These are phyloP conservation scores for Micrasema minimum DNA, from an alignment of 1,140 invertebrate species.

Conservation along the genomic window DNA sequence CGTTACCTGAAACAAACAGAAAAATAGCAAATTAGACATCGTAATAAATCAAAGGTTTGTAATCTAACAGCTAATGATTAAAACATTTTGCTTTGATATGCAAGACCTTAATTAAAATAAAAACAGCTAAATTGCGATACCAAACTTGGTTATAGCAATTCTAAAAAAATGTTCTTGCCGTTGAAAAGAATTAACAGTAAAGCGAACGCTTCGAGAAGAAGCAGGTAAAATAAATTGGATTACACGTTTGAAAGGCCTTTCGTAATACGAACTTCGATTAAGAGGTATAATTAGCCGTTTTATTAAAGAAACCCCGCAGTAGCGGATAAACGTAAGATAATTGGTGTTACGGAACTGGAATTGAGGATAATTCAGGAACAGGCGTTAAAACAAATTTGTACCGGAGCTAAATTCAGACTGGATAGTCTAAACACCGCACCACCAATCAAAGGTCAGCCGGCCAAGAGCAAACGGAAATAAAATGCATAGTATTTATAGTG, in stretches of 20 bases:
- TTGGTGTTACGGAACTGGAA: too few species aligned
- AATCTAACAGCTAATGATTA: background rate
- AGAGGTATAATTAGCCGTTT: slow-evolving; percentile 22
- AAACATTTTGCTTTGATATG: background rate
- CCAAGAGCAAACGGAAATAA: background rate
- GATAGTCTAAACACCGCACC: background rate
- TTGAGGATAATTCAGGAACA: too few species aligned
- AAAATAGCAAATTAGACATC: background rate
- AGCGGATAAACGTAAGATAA: background rate
- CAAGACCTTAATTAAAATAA: background rate
- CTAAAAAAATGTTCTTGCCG: background rate
- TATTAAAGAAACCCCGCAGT: slow-evolving; percentile 8
- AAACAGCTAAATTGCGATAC: background rate
- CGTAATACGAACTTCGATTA: slow-evolving; percentile 16
- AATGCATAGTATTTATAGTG: background rate
- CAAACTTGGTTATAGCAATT: background rate
- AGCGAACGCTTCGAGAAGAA: background rate
- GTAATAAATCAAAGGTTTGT: background rate
- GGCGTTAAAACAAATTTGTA: too few species aligned
- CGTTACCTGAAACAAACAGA: slow-evolving; percentile 30
- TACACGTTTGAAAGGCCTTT: background rate
- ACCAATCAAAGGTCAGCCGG: background rate
- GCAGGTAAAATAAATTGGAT: slow-evolving; percentile 17
- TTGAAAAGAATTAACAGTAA: background rate
- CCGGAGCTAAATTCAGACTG: too few species aligned